Evolutionary conservation across 2,797 vertebrate species (phyloP), one percentile per base, ranked within the genome.

Genomic region (Chelidonichthys spinosus): DNA sequence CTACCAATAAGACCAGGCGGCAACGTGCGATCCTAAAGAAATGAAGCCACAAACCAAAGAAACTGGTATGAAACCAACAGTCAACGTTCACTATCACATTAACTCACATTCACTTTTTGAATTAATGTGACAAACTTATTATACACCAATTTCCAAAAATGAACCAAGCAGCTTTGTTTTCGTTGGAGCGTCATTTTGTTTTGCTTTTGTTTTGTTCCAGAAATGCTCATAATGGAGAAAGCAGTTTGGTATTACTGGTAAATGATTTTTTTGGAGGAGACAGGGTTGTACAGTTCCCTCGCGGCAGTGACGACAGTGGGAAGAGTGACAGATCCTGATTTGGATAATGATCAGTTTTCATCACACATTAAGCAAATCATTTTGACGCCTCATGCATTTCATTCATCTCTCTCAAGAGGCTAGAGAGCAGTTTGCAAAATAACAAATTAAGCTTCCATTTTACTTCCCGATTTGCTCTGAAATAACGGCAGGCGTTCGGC

Each of bases 261-360:
- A 25, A 25, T 25, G 25, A 25, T 25, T 25, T 25, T 25, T 25
- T 25, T 7, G n/a, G 13, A 6, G 39, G n/a, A 25, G n/a, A 59
- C 37, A 5, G 2, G n/a, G 56, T 60, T 60, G 56, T 9, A 8
- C 47, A 61, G 40, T 47, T 55, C 59, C 32, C 42, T 52, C 4
- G 36, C 37, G 33, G 64, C 42, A 14, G 67, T 50, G 55, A 50
- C 58, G 39, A 63, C 47, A 13, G 33, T 17, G 61, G 49, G 54
- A 75, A 72, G 69, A 78, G 64, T 72, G 76, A 76, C 74, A 58
- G 74, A 58, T 42, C 78, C 52, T 61, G 69, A 81, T 87, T 78
- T 81, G 77, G 72, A 84, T 81, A 85, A 87, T 77, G 63, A 85
- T 66, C 8, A 36, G 73, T 71, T 76, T 77, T 84, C 81, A 79